These are phyloP conservation scores for Dallia pectoralis DNA, from an alignment of 2,797 vertebrate genomes.

Conservation along the genomic window DNA sequence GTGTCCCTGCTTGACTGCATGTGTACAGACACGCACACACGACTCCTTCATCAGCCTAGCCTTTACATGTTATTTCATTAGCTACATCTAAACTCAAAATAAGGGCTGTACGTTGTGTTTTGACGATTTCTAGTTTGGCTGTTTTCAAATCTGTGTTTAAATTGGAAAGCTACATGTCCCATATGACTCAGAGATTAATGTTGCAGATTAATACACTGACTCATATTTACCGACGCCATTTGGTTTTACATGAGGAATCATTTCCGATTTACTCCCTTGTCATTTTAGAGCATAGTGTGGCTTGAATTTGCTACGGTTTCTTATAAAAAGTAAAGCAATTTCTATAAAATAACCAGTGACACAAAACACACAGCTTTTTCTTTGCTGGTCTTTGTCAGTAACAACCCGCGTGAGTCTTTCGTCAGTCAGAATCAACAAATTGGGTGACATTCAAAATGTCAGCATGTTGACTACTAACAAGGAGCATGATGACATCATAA, in stretches of 20 bases:
- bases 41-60: not conserved
- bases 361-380: too few relatives aligned
- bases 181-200: conserved; percentile 1
- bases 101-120: too few relatives aligned
- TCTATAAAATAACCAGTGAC: too few relatives aligned
- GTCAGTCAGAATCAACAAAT: not conserved
- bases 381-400: not conserved
- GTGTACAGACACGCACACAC: not conserved
- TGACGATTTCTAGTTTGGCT: not conserved
- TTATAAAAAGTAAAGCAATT: too few relatives aligned
- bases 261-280: not conserved
- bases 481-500: not conserved
- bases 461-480: conserved; percentile 12
- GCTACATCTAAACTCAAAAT: not conserved
- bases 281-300: not conserved
- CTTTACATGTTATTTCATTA: not conserved
- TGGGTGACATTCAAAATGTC: conserved; percentile 1
- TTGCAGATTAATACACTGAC: not conserved
- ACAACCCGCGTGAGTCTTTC: not conserved
- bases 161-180: not conserved
- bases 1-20: not conserved
- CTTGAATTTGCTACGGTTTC: not conserved
- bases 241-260: not conserved
- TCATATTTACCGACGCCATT: not conserved
- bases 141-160: not conserved